These are phyloP conservation scores for Schizaphis graminum DNA, from an alignment of 2,888 invertebrate species.

Conservation along the genomic window DNA sequence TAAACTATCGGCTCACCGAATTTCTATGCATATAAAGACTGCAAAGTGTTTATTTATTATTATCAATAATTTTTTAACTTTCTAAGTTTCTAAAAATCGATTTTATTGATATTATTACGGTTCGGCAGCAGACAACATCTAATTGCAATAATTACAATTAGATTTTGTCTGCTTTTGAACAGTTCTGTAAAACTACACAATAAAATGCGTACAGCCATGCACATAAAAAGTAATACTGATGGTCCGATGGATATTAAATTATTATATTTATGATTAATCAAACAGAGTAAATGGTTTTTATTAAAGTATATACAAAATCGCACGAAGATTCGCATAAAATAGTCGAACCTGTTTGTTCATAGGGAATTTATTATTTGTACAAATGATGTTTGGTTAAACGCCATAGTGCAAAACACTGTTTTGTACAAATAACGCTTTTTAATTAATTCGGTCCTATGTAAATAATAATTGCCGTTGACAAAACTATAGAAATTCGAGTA, in stretches of 20 bases:
- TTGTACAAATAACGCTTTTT: background rate
- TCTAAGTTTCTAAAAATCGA: background rate
- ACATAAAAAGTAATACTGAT: background rate
- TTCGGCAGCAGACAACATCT: background rate
- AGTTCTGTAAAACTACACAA: background rate
- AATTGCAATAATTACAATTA: background rate
- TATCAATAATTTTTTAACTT: background rate
- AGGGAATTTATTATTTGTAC: background rate
- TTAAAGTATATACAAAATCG: background rate
- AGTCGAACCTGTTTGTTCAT: background rate
- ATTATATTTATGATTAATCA: background rate
- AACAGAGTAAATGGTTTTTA: background rate
- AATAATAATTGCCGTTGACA: slow-evolving; percentile 8
- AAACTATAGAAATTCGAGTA: background rate
- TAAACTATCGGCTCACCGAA: background rate
- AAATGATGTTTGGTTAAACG: background rate
- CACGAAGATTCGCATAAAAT: background rate
- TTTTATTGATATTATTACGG: background rate
- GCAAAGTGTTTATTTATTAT: background rate
- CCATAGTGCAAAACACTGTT: background rate
- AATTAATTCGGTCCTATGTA: slow-evolving; percentile 9
- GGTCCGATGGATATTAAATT: background rate
- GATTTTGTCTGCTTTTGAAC: no score
- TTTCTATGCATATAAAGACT: background rate
- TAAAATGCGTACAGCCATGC: background rate